These are phyloP conservation scores for Lophotriccus pileatus DNA, from an alignment of 2,797 vertebrate species.

Conservation along the genomic window DNA sequence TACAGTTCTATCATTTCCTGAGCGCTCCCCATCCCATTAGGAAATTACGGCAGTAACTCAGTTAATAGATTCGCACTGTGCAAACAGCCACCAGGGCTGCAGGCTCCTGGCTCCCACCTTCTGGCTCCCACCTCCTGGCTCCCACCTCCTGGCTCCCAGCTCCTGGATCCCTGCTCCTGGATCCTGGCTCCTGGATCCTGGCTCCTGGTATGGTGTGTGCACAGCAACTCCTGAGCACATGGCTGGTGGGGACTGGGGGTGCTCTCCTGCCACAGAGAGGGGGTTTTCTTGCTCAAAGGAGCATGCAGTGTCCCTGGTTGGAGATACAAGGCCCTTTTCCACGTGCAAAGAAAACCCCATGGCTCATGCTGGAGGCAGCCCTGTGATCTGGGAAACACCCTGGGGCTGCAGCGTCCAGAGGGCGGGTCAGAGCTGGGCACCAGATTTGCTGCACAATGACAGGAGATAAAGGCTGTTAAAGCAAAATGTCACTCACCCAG, in stretches of 20 bases:
- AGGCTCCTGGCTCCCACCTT: not conserved
- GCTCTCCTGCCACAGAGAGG: not conserved
- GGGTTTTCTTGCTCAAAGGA: not conserved
- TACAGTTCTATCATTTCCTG: conserved; percentile 66
- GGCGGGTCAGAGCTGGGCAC: not conserved
- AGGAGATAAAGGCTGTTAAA: not conserved
- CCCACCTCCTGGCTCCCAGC: not conserved
- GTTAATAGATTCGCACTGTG: conserved; percentile 27
- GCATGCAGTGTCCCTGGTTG: not conserved
- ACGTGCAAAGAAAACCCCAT: rapidly evolving
- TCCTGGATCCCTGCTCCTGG: not conserved
- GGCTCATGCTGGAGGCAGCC: not conserved
- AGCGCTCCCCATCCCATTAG: conserved; percentile 51
- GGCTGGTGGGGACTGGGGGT: not conserved
- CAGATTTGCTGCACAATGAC: not conserved
- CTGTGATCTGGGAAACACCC: not conserved
- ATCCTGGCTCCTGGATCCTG: not conserved
- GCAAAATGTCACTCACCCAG: not conserved
- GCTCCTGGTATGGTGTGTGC: not conserved
- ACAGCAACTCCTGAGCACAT: rapidly evolving
- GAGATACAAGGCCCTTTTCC: not conserved
- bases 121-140: not conserved
- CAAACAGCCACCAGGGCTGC: conserved; percentile 48
- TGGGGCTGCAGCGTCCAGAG: not conserved
- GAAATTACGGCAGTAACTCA: conserved; percentile 69